Base-by-base conservation (phyloP, 1,140 invertebrate species). In the Pristionchus pacificus region DNA sequence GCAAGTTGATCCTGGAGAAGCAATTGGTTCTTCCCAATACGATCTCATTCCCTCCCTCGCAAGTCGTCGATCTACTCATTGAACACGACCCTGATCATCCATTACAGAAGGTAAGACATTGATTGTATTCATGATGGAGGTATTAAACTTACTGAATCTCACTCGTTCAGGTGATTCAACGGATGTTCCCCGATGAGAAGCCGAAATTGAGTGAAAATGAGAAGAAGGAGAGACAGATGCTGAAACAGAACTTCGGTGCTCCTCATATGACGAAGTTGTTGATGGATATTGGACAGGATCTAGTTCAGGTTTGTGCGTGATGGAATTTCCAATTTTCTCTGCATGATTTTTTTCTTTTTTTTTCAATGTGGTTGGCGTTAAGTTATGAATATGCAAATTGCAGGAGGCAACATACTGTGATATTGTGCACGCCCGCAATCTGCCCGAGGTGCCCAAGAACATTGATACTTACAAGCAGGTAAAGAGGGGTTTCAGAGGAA, bases 381-480 rank as follows among this genome's bases (percentile, higher is more conserved):
- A 49, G 19, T 49, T 49, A 6, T n/a, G n/a, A n/a, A n/a, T n/a
- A n/a, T n/a, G n/a, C n/a, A 6, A 6, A 10, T 49, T 49, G 19
- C 38, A 83, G 64, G 81, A 83, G 59, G 74, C 79, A 28, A 84
- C 82, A 14, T 83, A 83, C 65, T 79, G 67, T 32, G 81, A 83
- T 67, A 83, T 83, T 65, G 82, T 82, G 14, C 80, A 84, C 69
- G 82, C 80, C 1, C 68, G 76, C 19, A 83, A 83, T 78, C 58
- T 83, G 15, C 81, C 81, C 2, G 81, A 83, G 66, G 72, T 75
- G 30, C 80, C 81, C 10, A 83, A 82, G 38, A 84, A 81, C 60
- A 76, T 83, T 55, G 81, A 83, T 49, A 82, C 80, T 0, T 83
- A 83, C 68, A 82, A 84, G 60, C 77, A 80, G 31, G 77, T 77